A percentile compares a stretch with the other conserved stretches of the same genome.
phyloP scores from a whole-genome alignment of 2,113 vertebrate genomes.

The Penelope pileata region DNA sequence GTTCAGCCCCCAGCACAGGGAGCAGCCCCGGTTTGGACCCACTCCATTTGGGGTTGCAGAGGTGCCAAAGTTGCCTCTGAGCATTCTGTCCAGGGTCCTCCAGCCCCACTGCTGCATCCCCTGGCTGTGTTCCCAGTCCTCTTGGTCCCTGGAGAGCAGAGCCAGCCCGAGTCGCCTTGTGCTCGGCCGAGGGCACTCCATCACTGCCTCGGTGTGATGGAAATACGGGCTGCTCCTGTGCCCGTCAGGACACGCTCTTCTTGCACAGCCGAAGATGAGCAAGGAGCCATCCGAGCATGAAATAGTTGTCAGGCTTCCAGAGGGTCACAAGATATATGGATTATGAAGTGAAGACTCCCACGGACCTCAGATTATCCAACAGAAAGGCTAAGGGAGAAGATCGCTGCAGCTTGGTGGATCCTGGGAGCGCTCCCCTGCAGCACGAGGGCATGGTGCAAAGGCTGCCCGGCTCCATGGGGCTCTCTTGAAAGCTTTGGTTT shows the following conservation, averaged over 20 bases:
- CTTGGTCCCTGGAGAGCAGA: neutral
- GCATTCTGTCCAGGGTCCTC: neutral
- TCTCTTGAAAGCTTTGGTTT: neutral
- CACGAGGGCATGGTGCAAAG: neutral
- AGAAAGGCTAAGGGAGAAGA: constrained; percentile 30
- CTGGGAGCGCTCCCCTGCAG: neutral
- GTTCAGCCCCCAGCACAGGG: neutral
- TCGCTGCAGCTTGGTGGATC: neutral
- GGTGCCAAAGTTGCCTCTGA: neutral
- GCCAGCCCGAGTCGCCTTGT: constrained; percentile 4
- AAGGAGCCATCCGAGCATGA: constrained; percentile 59
- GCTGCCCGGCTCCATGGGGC: neutral
- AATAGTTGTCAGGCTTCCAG: constrained; percentile 71
- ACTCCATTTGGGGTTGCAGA: neutral
- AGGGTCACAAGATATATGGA: constrained; percentile 71
- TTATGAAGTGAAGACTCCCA: constrained; percentile 64
- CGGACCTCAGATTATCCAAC: constrained; percentile 52
- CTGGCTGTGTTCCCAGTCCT: neutral
- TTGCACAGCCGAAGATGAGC: constrained; percentile 25
- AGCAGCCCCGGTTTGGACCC: neutral
- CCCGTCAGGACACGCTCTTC: constrained; percentile 54
- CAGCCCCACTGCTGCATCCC: neutral
- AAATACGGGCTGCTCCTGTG: constrained; percentile 41
- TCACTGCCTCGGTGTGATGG: neutral
- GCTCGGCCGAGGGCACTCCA: constrained; percentile 30